A percentile compares a stretch with the other conserved stretches of the same genome.
These are phyloP conservation scores for Drosophila orosa DNA, from an alignment of 1,140 invertebrate genomes.

Conservation along the genomic window DNA sequence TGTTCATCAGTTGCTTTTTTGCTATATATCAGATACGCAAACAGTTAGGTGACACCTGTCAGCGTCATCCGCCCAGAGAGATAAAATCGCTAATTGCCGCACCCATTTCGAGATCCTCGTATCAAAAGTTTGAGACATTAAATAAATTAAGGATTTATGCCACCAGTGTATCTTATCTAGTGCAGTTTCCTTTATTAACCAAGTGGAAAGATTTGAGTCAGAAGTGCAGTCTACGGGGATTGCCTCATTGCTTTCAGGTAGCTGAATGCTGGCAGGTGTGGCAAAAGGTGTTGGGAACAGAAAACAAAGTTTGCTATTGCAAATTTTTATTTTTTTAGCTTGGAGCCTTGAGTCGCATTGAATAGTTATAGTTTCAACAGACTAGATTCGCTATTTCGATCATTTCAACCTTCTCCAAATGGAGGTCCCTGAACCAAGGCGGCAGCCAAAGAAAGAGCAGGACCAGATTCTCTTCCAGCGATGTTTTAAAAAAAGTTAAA, in stretches of 20 bases:
- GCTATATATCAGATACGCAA: conserved; percentile 17
- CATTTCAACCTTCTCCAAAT: no score
- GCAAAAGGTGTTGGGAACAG: background rate
- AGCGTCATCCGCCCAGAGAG: conserved; percentile 17
- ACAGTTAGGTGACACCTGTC: conserved; percentile 8
- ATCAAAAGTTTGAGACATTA: conserved; percentile 9
- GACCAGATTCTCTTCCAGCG: no score
- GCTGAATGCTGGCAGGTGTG: background rate
- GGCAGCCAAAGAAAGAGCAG: no score
- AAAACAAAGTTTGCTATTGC: background rate
- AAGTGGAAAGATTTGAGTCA: conserved; percentile 16
- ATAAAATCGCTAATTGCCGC: conserved; percentile 21
- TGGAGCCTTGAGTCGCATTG: no score
- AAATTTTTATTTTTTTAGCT: background rate
- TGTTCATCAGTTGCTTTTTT: background rate
- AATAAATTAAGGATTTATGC: conserved; percentile 39
- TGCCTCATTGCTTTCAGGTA: background rate
- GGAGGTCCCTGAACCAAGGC: no score
- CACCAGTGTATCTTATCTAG: conserved; percentile 7
- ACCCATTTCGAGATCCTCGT: background rate
- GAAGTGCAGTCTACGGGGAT: conserved; percentile 9
- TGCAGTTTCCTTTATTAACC: background rate
- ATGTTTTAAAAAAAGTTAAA: no score
- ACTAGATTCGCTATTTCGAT: no score
- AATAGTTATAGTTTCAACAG: no score